These are phyloP conservation scores for Agonopterix arenella DNA, from an alignment of 2,888 invertebrate species.

Conservation along the genomic window DNA sequence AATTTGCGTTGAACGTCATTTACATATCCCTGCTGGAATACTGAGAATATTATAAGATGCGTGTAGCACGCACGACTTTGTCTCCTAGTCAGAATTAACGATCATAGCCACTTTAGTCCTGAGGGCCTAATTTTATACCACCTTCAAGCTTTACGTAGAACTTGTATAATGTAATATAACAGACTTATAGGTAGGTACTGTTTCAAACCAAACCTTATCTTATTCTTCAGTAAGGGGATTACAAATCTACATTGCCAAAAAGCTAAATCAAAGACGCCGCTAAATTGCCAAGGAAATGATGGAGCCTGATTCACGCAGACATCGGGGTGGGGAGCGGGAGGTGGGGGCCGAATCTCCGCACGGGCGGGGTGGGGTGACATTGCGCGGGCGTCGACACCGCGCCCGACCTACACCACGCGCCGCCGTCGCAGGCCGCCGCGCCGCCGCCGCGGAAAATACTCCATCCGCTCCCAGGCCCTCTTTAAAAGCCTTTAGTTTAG, in stretches of 20 bases:
- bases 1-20: no score
- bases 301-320: conserved; percentile 32
- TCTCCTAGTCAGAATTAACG: no score
- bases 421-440: conserved; percentile 31
- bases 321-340: conserved; percentile 18
- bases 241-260: not conserved
- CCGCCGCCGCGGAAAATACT: conserved; percentile 21
- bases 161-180: no score
- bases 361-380: conserved; percentile 46
- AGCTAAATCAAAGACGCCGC: conserved; percentile 28
- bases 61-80: no score
- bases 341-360: conserved; percentile 38
- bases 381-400: conserved; percentile 65
- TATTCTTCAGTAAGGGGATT: not conserved
- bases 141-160: no score
- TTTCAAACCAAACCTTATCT: no score
- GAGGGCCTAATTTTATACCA: no score
- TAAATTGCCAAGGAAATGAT: conserved; percentile 51
- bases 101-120: no score
- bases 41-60: no score
- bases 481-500: no score
- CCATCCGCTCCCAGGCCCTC: not conserved
- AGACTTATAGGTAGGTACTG: no score
- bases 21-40: no score
- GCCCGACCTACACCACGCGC: conserved; percentile 65